A percentile compares a stretch with the other conserved stretches of the same genome.
phyloP scores from a whole-genome alignment of 1,140 invertebrate genomes.

The Wiebesia pumilae region DNA sequence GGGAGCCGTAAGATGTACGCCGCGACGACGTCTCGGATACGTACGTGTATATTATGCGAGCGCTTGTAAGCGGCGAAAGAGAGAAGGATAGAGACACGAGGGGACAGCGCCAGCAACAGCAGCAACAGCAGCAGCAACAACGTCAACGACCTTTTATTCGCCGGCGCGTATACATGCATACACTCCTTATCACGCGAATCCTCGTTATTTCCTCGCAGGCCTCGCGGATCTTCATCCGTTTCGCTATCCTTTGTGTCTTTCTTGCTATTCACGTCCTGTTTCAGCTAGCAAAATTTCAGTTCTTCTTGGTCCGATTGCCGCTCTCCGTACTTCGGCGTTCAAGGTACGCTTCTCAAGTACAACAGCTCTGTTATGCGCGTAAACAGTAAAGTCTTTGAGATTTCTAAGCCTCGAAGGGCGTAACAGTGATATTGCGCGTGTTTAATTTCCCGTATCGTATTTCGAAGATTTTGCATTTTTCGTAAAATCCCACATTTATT shows the following conservation, averaged over 20 bases:
- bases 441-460: no score
- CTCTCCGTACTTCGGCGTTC: background rate
- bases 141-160: constrained; percentile 58
- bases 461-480: no score
- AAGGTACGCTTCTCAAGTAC: background rate
- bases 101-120: constrained; percentile 6
- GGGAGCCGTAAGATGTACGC: constrained; percentile 7
- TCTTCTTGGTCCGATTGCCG: background rate
- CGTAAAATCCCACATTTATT: no score
- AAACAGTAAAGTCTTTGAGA: background rate
- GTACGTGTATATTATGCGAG: constrained; percentile 23
- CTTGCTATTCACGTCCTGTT: background rate
- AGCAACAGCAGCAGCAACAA: background rate
- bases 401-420: no score
- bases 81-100: constrained; percentile 24
- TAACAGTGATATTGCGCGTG: no score
- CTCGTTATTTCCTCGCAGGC: constrained; percentile 13
- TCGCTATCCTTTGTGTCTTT: constrained; percentile 18
- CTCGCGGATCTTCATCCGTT: constrained; percentile 10
- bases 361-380: background rate
- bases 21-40: constrained; percentile 27
- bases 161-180: background rate
- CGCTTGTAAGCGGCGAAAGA: constrained; percentile 1
- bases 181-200: constrained; percentile 24
- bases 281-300: background rate